Evolutionary conservation across 2,888 invertebrate genomes (phyloP).

Genomic region (Podotricha telesiphe): DNA sequence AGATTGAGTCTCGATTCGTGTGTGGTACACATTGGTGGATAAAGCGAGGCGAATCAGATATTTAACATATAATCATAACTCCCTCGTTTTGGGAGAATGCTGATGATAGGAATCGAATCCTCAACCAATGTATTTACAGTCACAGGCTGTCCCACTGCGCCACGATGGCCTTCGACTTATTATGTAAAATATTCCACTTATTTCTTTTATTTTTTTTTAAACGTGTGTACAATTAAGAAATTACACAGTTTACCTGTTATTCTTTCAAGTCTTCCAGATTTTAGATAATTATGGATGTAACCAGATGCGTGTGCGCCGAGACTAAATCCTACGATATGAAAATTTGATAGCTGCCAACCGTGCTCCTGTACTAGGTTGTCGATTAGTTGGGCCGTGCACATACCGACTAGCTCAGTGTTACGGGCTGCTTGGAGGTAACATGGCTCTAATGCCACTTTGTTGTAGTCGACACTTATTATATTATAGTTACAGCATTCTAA

Average conservation of each 20-base stretch:
- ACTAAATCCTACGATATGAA: slow-evolving; percentile 87
- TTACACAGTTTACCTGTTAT: slow-evolving; percentile 76
- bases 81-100: no score
- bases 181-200: no score
- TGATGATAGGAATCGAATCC: no score
- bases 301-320: slow-evolving; percentile 86
- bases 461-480: slow-evolving; percentile 85
- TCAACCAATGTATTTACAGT: no score
- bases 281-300: slow-evolving; percentile 73
- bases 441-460: slow-evolving; percentile 80
- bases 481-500: slow-evolving; percentile 83
- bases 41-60: no score
- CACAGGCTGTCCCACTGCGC: no score
- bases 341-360: slow-evolving; percentile 66
- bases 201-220: no score
- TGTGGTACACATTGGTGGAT: no score
- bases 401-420: slow-evolving; percentile 84
- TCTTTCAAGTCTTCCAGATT: slow-evolving; percentile 70
- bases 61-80: no score
- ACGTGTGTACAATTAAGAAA: no score
- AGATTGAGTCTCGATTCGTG: no score
- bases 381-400: slow-evolving; percentile 84
- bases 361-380: slow-evolving; percentile 72
- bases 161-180: no score
- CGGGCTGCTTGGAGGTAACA: slow-evolving; percentile 84